These are phyloP conservation scores for Ctenochaetus hawaiiensis DNA, from an alignment of 2,797 vertebrate genomes.

Conservation along the genomic window DNA sequence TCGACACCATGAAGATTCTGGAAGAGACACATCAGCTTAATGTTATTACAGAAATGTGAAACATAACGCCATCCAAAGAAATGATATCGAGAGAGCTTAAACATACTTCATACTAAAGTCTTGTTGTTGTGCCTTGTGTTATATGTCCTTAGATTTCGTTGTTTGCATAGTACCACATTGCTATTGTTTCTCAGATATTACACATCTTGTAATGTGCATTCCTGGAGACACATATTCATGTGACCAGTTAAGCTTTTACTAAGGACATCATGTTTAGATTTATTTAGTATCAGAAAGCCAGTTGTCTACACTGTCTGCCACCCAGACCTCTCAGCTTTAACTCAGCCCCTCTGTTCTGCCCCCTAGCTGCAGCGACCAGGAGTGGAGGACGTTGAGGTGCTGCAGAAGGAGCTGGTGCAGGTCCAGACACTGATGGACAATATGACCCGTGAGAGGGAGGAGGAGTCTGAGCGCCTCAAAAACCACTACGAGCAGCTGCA, in stretches of 20 bases:
- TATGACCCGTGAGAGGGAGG: constrained; percentile 93
- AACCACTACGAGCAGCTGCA: constrained; percentile 91
- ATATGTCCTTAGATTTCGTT: too few relatives aligned
- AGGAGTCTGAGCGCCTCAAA: constrained; percentile 92
- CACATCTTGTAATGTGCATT: background rate
- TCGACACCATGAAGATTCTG: constrained; percentile 3
- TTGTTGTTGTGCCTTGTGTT: background rate
- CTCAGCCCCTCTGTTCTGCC: constrained; percentile 44
- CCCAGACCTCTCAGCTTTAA: background rate
- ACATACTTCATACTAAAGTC: background rate
- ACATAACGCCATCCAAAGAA: constrained; percentile 6
- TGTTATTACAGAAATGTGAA: constrained; percentile 24
- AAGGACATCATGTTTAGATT: background rate
- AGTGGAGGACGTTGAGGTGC: constrained; percentile 95
- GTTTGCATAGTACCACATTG: background rate
- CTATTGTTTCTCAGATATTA: background rate
- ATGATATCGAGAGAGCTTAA: constrained; percentile 7
- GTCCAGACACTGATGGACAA: constrained; percentile 97
- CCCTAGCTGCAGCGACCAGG: constrained; percentile 95
- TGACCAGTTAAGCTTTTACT: background rate
- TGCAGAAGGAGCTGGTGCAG: constrained; percentile 96
- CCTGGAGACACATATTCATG: background rate
- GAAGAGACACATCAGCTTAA: constrained; percentile 7
- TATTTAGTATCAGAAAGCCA: background rate
- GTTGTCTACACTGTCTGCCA: background rate